Evolutionary conservation across 2,797 vertebrate genomes (phyloP), one percentile per base, ranked within the genome.

Genomic region (Allobates femoralis): DNA sequence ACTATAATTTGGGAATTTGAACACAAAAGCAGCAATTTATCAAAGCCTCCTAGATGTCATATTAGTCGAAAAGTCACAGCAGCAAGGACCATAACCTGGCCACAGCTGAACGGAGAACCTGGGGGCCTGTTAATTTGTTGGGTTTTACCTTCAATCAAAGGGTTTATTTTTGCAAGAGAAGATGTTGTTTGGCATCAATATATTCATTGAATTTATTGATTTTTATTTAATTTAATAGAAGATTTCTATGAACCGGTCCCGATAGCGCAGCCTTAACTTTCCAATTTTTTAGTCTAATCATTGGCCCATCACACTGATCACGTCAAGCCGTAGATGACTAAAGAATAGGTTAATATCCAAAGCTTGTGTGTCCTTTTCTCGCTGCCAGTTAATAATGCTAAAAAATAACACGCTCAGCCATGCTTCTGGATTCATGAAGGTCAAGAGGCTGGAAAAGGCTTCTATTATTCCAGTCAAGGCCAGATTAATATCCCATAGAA

Each of bases 401-500:
- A 75, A 84, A 88, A 85, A 88, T 81, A 85, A 75, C 77, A 76
- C 41, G 77, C 71, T 75, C 77, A 28, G 81, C 75, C 56, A 81
- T 84, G 82, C 76, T 85, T 88, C 81, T 76, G 82, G 82, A 80
- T 79, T 88, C 66, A 67, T 85, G 82, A 88, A 88, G 86, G 86
- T 85, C 82, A 88, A 81, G 69, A 87, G 76, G 75, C 86, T 87
- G 86, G 75, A 79, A 37, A 75, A 73, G 81, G 82, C 81, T 87
- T 87, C 81, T 87, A 84, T 87, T 87, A 87, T 87, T 87, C 32
- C 77, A 87, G 76, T 84, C 81, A 84, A 84, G 86, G 86, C 82
- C 86, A 85, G 86, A 88, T 88, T 88, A 80, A 85, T 88, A 88
- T 88, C 82, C 86, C 82, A 76, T 85, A 71, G 74, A 85, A 85